Evolutionary conservation across 2,113 vertebrate species (phyloP).

Genomic region (Prinia subflava): DNA sequence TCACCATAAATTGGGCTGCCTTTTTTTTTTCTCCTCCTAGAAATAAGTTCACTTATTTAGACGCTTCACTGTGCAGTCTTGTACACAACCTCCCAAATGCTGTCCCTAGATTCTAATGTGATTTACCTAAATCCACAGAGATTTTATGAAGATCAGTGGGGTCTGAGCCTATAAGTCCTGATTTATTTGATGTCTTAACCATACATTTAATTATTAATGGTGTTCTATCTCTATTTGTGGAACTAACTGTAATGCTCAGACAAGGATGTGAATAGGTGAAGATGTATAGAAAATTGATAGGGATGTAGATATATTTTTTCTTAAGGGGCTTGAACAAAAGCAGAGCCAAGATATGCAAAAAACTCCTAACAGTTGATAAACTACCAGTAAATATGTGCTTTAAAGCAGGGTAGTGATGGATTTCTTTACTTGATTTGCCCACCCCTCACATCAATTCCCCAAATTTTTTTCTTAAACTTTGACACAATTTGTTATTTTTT

Average conservation of each 20-base stretch:
- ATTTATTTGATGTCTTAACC: background rate
- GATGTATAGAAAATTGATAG: accelerated
- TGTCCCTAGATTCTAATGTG: accelerated
- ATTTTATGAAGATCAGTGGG: background rate
- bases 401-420: background rate
- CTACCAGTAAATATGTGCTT: background rate
- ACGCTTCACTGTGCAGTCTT: background rate
- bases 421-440: background rate
- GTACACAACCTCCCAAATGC: background rate
- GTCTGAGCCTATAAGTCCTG: background rate
- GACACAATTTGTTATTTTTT: background rate
- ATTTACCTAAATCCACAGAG: background rate
- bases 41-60: background rate
- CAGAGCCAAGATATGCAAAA: background rate
- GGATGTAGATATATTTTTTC: background rate
- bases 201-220: background rate
- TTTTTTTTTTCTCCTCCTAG: no score
- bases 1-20: background rate
- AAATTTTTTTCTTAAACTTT: background rate
- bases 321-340: background rate
- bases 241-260: background rate
- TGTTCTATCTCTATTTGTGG: background rate
- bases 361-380: background rate
- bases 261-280: background rate
- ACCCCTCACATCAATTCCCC: accelerated